Conservation (phyloP, 1,140 invertebrate genomes). For the Anoplophora glabripennis region DNA sequence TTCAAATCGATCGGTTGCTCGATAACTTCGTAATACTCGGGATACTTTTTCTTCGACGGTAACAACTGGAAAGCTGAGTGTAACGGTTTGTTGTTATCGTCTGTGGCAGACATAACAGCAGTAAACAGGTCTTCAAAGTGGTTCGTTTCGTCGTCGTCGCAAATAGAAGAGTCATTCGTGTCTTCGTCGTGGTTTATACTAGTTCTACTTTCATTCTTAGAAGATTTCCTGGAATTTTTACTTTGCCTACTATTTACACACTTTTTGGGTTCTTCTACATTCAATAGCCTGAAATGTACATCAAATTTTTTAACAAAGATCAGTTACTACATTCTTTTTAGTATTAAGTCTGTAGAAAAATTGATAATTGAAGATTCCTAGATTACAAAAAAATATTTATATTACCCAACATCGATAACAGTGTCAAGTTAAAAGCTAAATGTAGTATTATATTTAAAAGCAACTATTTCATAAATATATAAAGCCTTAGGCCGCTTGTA, state of each 20-base stretch:
- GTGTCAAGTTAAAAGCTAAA: too few relatives aligned
- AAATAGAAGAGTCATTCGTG: background rate
- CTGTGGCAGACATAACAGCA: conserved; percentile 74
- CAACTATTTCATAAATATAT: too few relatives aligned
- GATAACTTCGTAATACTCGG: conserved; percentile 96
- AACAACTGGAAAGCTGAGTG: conserved; percentile 85
- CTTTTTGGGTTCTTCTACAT: background rate
- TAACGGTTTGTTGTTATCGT: conserved; percentile 73
- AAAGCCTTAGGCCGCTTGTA: too few relatives aligned
- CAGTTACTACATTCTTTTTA: too few relatives aligned
- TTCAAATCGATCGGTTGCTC: conserved; percentile 94
- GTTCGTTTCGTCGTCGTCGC: conserved; percentile 41
- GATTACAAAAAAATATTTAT: too few relatives aligned
- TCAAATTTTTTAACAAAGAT: too few relatives aligned
- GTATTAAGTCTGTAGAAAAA: too few relatives aligned
- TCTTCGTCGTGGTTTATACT: conserved; percentile 1
- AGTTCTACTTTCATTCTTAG: conserved; percentile 1
- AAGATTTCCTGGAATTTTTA: conserved; percentile 7
- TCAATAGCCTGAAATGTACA: too few relatives aligned
- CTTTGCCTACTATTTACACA: conserved; percentile 5
- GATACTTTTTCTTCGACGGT: conserved; percentile 88
- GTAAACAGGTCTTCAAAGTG: conserved; percentile 78
- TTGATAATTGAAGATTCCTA: too few relatives aligned
- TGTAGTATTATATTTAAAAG: too few relatives aligned
- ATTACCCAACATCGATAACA: too few relatives aligned